A percentile compares a stretch with the other conserved stretches of the same genome.
Evolutionary conservation across 2,113 vertebrate genomes (phyloP).

Genomic region (Stomatorhinus ivindoensis): DNA sequence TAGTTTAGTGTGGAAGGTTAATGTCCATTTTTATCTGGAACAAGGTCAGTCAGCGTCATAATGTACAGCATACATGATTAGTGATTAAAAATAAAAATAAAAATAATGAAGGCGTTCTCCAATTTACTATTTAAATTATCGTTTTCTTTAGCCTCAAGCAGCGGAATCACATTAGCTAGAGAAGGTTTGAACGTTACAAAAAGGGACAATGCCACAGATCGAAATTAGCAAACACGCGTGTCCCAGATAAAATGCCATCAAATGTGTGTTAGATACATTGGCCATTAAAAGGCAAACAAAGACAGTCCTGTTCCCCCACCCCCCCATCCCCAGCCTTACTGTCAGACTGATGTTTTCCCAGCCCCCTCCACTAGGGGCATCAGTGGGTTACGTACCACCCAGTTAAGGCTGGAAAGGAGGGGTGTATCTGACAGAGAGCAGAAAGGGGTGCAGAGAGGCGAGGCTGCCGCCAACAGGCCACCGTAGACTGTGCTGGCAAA

Average conservation of each 20-base stretch:
- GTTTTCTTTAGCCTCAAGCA: slow-evolving; percentile 46
- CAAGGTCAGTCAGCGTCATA: slow-evolving; percentile 31
- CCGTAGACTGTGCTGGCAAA: neutral
- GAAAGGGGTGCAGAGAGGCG: neutral
- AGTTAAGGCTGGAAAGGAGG: neutral
- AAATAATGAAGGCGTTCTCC: slow-evolving; percentile 41
- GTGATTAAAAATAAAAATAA: slow-evolving; percentile 41
- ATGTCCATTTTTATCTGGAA: slow-evolving; percentile 33
- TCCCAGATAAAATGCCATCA: slow-evolving; percentile 33
- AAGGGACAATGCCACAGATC: slow-evolving; percentile 25
- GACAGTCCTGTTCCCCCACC: neutral
- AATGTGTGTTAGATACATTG: slow-evolving; percentile 30
- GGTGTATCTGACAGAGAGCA: neutral
- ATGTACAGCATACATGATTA: slow-evolving; percentile 26
- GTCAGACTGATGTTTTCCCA: neutral
- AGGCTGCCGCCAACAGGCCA: neutral
- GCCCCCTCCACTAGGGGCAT: neutral
- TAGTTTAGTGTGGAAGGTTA: neutral
- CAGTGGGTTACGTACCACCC: neutral
- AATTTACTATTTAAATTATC: slow-evolving; percentile 35
- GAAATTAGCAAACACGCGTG: slow-evolving; percentile 40
- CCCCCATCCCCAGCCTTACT: neutral
- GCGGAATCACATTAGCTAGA: slow-evolving; percentile 48
- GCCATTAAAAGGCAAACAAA: slow-evolving; percentile 29
- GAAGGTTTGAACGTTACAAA: slow-evolving; percentile 45